Evolutionary conservation across 2,113 vertebrate genomes (phyloP).

Genomic region (Copsychus sechellarum): DNA sequence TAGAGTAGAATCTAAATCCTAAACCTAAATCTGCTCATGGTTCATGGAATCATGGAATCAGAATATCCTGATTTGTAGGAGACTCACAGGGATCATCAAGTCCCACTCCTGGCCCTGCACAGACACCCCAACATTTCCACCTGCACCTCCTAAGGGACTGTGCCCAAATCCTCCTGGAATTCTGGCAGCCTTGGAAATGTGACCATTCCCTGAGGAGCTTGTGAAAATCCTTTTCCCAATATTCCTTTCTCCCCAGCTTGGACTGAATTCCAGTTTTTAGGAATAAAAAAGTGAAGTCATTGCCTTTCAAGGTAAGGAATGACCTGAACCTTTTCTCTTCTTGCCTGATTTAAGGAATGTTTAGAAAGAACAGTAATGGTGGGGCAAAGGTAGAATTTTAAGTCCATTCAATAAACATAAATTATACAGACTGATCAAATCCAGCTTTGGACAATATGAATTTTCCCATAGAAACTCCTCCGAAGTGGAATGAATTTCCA

Average conservation of each 20-base stretch:
- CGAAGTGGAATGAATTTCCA: not conserved
- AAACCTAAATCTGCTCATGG: not conserved
- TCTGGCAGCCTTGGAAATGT: not conserved
- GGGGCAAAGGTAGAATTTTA: not conserved
- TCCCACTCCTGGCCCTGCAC: not conserved
- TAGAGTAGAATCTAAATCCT: too few species aligned
- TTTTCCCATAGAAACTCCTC: not conserved
- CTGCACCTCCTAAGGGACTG: not conserved
- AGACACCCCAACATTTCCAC: not conserved
- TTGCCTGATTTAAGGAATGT: not conserved
- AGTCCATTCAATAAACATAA: not conserved
- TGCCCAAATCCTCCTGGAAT: not conserved
- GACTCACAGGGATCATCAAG: not conserved
- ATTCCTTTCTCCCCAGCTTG: accelerated
- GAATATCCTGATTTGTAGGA: too few species aligned
- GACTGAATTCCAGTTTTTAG: not conserved
- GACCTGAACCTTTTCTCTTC: not conserved
- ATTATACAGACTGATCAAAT: not conserved
- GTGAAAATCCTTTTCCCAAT: not conserved
- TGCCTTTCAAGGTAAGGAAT: not conserved
- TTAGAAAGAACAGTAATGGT: accelerated
- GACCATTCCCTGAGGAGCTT: not conserved
- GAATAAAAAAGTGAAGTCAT: not conserved
- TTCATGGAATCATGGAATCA: not conserved
- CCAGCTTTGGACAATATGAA: not conserved